These are phyloP conservation scores for Procambarus virginalis DNA, from an alignment of 1,140 invertebrate genomes.

Conservation along the genomic window DNA sequence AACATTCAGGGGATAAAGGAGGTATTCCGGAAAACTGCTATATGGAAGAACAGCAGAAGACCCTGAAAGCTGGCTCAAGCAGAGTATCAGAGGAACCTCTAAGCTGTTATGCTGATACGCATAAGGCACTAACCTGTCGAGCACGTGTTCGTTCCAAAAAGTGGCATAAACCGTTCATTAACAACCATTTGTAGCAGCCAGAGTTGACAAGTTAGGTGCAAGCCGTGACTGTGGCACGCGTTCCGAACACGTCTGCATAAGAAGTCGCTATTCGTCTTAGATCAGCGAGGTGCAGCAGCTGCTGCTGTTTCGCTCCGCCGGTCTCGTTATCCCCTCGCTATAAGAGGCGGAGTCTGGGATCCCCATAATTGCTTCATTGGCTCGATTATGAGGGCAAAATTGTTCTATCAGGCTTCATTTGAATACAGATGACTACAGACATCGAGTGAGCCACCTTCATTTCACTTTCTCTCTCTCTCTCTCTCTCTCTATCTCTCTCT, in stretches of 20 bases:
- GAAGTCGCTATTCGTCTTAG: background rate
- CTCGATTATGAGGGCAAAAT: constrained; percentile 29
- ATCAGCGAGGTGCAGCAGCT: background rate
- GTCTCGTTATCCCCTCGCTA: background rate
- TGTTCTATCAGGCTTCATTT: constrained; percentile 34
- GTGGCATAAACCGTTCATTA: no score
- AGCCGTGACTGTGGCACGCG: no score
- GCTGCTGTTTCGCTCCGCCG: background rate
- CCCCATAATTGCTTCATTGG: constrained; percentile 33
- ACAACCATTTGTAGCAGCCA: no score
- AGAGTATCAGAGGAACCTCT: no score
- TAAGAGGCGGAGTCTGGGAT: background rate
- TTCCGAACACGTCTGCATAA: background rate
- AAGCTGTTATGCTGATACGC: no score
- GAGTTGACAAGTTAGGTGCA: no score
- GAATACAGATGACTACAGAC: constrained; percentile 23
- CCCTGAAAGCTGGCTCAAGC: no score
- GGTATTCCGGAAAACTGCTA: no score
- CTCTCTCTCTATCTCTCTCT: constrained; percentile 5
- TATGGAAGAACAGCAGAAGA: no score
- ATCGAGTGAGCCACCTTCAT: background rate
- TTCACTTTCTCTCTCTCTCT: background rate
- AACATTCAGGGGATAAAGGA: no score
- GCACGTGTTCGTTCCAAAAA: no score
- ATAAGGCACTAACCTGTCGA: no score